Evolutionary conservation across 1,140 invertebrate species (phyloP), one percentile per base, ranked within the genome.

Genomic region (Trachymyrmex septentrionalis): DNA sequence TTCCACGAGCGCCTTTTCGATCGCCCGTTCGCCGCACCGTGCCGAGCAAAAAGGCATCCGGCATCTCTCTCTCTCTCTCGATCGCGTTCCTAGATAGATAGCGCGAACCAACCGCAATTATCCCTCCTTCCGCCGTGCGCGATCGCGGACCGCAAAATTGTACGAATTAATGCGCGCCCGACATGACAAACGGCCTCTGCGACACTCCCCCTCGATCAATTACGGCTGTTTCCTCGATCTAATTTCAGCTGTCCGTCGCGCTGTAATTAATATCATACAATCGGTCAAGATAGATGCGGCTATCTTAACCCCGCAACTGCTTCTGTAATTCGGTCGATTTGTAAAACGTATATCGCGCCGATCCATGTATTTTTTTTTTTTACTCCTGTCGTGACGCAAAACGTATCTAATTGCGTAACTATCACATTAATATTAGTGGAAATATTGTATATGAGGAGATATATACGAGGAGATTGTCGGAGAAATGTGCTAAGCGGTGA

Each of bases 61-160:
- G 9, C 48, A n/a, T n/a, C n/a, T n/a, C n/a, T n/a, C n/a, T n/a
- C n/a, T n/a, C n/a, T 44, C 53, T 30, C 76, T 64, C 55, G 81
- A 92, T 92, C 88, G 57, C 76, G 77, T 85, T 88, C 84, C 75
- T 90, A 90, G 88, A 90, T 90, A 90, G 86, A 89, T 73, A 85
- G 75, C 27, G 50, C 66, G 82, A 64, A 67, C 30, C 57, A 12
- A 4, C 59, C 44, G 82, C 61, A 91, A 88, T 86, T 81, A 75
- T 75, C 77, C 85, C 30, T 34, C 30, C 76, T 86, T 57, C 80
- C 86, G 69, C 67, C 38, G 63, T 44, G 30, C 73, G 50, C 61
- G 63, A 86, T 82, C 66, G 57, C 19, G 61, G 21, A 64, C 55
- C 87, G 55, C 55, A 72, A 89, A 80, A 88, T 81, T 64, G 87